Percentiles rank a stretch among this genome's conserved stretches.
Conservation (phyloP, 2,113 vertebrate genomes). For the Festucalex cinctus region DNA sequence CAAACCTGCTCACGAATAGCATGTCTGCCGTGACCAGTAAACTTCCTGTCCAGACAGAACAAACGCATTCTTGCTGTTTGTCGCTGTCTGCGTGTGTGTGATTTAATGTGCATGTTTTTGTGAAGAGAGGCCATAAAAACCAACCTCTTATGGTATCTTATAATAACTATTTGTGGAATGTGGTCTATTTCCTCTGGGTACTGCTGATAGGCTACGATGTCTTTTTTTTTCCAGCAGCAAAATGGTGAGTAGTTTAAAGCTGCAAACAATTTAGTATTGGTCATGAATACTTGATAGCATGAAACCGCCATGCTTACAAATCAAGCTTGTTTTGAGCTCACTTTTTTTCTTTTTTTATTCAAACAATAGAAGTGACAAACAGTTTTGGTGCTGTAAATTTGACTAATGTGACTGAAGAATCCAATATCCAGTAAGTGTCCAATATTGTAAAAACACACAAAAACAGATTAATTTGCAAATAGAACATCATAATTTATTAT, state of each 20-base stretch:
- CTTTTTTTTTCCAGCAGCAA: background rate
- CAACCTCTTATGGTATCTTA: slow-evolving; percentile 45
- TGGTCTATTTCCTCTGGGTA: slow-evolving; percentile 29
- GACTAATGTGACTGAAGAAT: background rate
- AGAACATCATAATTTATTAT: slow-evolving; percentile 68
- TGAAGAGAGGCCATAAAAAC: slow-evolving; percentile 32
- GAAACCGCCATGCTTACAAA: background rate
- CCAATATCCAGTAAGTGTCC: background rate
- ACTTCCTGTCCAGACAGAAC: slow-evolving; percentile 68
- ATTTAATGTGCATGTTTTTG: slow-evolving; percentile 36
- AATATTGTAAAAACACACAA: background rate
- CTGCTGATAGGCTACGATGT: slow-evolving; percentile 14
- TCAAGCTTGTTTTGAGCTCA: background rate
- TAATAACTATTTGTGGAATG: slow-evolving; percentile 61
- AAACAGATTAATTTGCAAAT: slow-evolving; percentile 32
- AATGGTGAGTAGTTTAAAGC: background rate
- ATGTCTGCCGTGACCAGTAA: slow-evolving; percentile 23
- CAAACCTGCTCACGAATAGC: background rate
- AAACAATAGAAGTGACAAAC: too few relatives aligned
- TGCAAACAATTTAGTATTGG: background rate
- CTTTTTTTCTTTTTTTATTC: background rate
- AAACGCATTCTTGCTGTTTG: slow-evolving; percentile 58
- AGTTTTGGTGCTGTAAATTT: background rate
- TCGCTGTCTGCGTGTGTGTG: slow-evolving; percentile 32
- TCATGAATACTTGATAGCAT: background rate